These are phyloP conservation scores for Meriones psammophilus DNA, from an alignment of 2,797 vertebrate genomes.

Conservation along the genomic window DNA sequence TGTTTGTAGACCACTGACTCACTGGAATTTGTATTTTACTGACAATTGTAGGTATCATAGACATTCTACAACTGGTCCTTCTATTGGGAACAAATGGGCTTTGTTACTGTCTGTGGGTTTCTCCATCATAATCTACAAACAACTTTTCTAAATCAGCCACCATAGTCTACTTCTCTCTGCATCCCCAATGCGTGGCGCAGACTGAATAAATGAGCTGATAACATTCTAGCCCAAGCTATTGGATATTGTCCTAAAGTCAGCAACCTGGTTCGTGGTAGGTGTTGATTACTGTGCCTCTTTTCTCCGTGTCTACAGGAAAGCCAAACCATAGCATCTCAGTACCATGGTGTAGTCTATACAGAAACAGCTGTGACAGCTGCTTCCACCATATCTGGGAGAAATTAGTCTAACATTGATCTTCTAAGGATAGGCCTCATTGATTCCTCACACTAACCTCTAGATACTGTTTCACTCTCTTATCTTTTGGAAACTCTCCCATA, in stretches of 20 bases:
- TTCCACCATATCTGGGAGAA: background rate
- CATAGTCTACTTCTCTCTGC: background rate
- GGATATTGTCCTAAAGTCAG: background rate
- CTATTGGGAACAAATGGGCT: background rate
- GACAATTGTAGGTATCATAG: background rate
- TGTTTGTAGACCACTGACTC: background rate
- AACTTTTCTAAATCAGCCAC: background rate
- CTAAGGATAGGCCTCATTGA: background rate
- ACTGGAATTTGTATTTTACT: background rate
- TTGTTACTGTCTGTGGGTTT: background rate
- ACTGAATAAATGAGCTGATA: background rate
- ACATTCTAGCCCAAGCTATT: background rate
- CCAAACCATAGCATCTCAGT: background rate
- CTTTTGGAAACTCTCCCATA: conserved; percentile 37
- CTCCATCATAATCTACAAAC: background rate
- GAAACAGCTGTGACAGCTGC: background rate
- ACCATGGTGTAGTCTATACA: background rate
- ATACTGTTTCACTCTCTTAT: background rate
- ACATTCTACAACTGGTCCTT: background rate
- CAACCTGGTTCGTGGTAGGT: background rate
- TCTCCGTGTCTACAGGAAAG: background rate
- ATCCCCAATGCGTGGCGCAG: background rate
- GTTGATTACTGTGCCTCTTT: background rate
- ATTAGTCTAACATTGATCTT: background rate
- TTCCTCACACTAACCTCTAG: background rate